Conservation (phyloP, 2,888 invertebrate genomes). For the Pristionchus maxplancki region DNA sequence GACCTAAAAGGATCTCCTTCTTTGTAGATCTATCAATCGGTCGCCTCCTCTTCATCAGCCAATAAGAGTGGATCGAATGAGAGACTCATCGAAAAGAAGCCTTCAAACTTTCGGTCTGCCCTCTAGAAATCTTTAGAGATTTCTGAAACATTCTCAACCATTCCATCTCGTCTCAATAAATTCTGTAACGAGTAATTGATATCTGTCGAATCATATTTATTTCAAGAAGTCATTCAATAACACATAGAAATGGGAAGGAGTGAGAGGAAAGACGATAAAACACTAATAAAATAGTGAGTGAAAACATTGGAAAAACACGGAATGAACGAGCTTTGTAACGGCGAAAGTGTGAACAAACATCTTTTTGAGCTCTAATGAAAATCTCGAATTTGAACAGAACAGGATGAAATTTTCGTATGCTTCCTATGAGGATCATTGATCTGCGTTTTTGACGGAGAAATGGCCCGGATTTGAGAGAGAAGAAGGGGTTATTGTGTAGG, state of each 20-base stretch:
- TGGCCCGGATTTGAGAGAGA: not conserved
- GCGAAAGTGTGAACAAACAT: not conserved
- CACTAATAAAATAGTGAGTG: constrained; percentile 16
- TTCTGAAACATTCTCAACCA: not conserved
- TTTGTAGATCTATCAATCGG: not conserved
- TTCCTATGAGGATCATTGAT: constrained; percentile 43
- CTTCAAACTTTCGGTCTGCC: not conserved
- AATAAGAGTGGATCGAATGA: not conserved
- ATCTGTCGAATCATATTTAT: constrained; percentile 21
- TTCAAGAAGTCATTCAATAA: not conserved
- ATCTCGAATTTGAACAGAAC: constrained; percentile 31
- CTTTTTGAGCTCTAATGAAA: constrained; percentile 1
- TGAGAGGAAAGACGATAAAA: constrained; percentile 21
- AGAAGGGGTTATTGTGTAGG: not conserved
- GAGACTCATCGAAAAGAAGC: not conserved
- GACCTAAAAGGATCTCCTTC: not conserved
- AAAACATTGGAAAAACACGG: not conserved
- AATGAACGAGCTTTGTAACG: constrained; percentile 18
- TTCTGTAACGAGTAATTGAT: not conserved
- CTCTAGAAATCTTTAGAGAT: too few relatives aligned
- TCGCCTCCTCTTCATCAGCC: not conserved
- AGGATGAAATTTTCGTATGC: constrained; percentile 3
- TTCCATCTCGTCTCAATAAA: not conserved
- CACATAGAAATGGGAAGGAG: constrained; percentile 19
- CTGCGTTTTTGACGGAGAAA: constrained; percentile 4